Conservation (phyloP, 1,140 invertebrate genomes). For the Mycetomoellerius zeteki region DNA sequence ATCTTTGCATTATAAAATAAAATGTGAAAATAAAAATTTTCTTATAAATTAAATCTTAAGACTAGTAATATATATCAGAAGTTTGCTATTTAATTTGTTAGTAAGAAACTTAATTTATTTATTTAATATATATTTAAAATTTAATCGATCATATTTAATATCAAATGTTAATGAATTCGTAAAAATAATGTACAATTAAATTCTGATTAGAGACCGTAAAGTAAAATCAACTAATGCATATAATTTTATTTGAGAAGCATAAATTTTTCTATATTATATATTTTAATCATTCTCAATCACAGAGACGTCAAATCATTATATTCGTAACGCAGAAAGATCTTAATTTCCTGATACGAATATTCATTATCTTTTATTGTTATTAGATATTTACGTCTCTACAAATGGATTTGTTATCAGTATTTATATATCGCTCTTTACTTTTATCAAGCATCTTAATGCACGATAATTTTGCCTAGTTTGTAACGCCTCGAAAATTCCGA, state of each 20-base stretch:
- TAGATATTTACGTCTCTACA: background rate
- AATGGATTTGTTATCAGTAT: conserved; percentile 2
- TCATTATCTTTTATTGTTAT: conserved; percentile 9
- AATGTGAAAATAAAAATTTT: background rate
- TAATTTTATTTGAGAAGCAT: background rate
- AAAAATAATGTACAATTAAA: background rate
- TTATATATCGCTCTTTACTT: background rate
- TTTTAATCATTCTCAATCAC: background rate
- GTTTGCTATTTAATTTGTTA: background rate
- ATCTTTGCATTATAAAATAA: background rate
- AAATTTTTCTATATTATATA: background rate
- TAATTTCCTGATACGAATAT: background rate
- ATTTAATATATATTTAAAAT: background rate
- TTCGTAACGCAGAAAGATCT: background rate
- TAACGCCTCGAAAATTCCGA: background rate
- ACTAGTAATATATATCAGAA: background rate
- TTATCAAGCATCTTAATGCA: background rate
- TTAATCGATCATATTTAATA: background rate
- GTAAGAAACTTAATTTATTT: background rate
- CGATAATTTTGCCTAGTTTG: background rate
- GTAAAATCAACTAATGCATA: background rate
- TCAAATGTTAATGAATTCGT: background rate
- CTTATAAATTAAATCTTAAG: conserved; percentile 1
- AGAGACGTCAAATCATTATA: background rate
- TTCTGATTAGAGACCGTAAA: background rate